Percentiles rank a stretch among this genome's conserved stretches.
Evolutionary conservation across 2,113 vertebrate species (phyloP).

Genomic region (Mobula hypostoma): DNA sequence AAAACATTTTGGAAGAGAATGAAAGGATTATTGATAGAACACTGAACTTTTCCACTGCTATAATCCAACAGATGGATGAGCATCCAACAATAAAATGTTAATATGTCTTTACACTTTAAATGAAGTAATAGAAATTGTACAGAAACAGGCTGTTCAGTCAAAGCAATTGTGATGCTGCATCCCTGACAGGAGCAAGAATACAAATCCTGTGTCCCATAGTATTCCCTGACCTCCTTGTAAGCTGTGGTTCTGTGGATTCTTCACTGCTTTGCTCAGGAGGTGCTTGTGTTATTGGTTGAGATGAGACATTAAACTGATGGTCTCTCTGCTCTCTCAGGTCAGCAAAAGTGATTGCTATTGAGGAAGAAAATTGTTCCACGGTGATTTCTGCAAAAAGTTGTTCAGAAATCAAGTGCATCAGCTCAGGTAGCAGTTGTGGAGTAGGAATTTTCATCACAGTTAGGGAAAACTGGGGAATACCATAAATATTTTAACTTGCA

Average conservation of each 20-base stretch:
- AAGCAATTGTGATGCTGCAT: no score
- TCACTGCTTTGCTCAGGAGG: background rate
- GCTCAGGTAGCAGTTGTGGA: background rate
- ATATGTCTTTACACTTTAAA: background rate
- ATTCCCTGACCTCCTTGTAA: background rate
- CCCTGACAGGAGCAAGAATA: no score
- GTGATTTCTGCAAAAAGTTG: background rate
- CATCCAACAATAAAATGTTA: background rate
- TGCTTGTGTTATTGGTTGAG: background rate
- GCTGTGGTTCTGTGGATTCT: background rate
- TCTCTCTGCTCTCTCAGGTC: background rate
- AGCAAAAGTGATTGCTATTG: background rate
- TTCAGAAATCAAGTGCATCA: background rate
- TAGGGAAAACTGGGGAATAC: no score
- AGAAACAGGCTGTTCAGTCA: no score
- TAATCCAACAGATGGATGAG: background rate
- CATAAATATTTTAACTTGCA: no score
- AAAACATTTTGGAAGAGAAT: background rate
- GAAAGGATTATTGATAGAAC: background rate
- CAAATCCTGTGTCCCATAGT: background rate
- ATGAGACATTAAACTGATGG: background rate
- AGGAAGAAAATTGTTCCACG: background rate
- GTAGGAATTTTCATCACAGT: no score
- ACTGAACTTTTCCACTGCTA: background rate
- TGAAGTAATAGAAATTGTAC: no score